Conservation (phyloP, 2,113 vertebrate genomes). For the Callopanchax toddi region DNA sequence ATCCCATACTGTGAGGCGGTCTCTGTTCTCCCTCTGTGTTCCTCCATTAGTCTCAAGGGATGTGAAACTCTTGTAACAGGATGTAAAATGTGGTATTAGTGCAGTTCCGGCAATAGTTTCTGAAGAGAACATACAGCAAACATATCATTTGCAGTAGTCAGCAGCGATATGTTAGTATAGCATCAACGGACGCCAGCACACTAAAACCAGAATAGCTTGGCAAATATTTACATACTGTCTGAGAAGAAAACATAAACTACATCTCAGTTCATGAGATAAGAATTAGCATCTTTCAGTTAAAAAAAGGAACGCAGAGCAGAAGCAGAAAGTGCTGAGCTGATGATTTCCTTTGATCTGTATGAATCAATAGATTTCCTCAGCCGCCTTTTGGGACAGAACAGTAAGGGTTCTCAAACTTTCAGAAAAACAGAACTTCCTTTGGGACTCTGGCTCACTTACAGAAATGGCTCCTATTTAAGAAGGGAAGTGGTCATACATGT, state of each 20-base stretch:
- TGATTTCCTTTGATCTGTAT: conserved; percentile 10
- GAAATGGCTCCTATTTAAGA: background rate
- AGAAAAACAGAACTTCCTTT: conserved; percentile 5
- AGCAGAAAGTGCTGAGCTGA: conserved; percentile 41
- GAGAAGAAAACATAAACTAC: background rate
- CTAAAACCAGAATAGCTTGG: conserved; percentile 3
- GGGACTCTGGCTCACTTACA: conserved; percentile 2
- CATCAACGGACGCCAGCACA: conserved; percentile 15
- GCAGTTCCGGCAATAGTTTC: conserved; percentile 8
- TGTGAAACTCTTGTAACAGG: conserved; percentile 49
- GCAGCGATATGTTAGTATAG: conserved; percentile 1
- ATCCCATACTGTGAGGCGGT: conserved; percentile 53
- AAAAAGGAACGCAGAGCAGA: conserved; percentile 11
- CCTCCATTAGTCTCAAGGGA: conserved; percentile 50
- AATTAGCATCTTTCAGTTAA: conserved; percentile 45
- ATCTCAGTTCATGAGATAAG: conserved; percentile 1
- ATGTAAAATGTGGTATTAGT: conserved; percentile 4
- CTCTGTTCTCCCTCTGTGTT: conserved; percentile 68
- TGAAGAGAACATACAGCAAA: conserved; percentile 13
- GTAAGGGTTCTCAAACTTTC: conserved; percentile 8
- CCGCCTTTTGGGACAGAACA: background rate
- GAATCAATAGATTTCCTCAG: conserved; percentile 21
- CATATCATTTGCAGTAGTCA: conserved; percentile 8
- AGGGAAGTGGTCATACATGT: background rate
- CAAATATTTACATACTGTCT: conserved; percentile 18